Evolutionary conservation across 1,140 invertebrate genomes (phyloP).

Genomic region (Eupeodes corollae): DNA sequence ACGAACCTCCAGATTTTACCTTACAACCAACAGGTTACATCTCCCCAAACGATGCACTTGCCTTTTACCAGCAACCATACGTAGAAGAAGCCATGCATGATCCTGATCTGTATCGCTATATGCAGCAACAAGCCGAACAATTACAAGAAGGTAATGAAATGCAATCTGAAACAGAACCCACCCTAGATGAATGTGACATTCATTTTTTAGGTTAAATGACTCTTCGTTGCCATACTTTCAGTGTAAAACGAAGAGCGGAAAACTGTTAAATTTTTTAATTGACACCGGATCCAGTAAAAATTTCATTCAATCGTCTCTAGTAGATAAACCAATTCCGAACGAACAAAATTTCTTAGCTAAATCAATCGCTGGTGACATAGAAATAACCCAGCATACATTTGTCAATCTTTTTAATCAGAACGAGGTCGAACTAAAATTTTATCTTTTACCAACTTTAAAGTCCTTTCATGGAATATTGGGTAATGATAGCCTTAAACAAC

Average conservation of each 20-base stretch:
- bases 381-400: constrained; percentile 7
- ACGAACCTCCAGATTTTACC: neutral
- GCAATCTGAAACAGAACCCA: neutral
- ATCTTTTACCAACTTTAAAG: too few species aligned
- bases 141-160: neutral
- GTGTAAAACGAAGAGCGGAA: constrained; percentile 6
- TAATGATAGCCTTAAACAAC: too few species aligned
- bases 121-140: neutral
- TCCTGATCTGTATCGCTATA: constrained; percentile 1
- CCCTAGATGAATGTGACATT: neutral
- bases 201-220: constrained; percentile 14
- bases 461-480: too few species aligned
- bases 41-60: neutral
- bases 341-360: constrained; percentile 8
- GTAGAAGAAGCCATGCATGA: constrained; percentile 3
- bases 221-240: too few species aligned
- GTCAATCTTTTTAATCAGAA: constrained; percentile 8
- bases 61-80: constrained; percentile 7
- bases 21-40: neutral
- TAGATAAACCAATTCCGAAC: constrained; percentile 5
- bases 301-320: constrained; percentile 10
- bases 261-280: constrained; percentile 9
- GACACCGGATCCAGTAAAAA: constrained; percentile 12
- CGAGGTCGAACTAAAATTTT: too few species aligned
- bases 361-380: constrained; percentile 9